Evolutionary conservation across 2,888 invertebrate species (phyloP).

Genomic region (Lobophora halterata): DNA sequence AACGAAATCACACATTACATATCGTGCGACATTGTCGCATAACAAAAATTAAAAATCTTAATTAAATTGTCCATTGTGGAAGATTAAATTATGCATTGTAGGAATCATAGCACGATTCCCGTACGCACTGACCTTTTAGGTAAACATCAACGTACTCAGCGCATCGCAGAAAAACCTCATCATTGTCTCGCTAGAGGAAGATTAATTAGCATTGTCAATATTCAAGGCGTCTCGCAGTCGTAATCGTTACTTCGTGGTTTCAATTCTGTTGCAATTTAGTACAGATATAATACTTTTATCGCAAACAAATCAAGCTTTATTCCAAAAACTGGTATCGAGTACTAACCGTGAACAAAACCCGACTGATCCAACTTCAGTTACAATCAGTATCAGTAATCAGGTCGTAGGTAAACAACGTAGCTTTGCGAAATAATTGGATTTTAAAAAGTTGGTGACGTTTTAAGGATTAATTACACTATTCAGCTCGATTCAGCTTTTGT

Average conservation of each 20-base stretch:
- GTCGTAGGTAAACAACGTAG: slow-evolving; percentile 36
- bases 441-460: slow-evolving; percentile 1
- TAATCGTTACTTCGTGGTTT: slow-evolving; percentile 51
- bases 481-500: no score
- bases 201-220: slow-evolving; percentile 69
- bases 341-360: no score
- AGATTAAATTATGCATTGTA: slow-evolving; percentile 27
- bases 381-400: no score
- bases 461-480: no score
- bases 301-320: no score
- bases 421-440: slow-evolving; percentile 62
- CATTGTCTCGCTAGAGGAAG: slow-evolving; percentile 53
- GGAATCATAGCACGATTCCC: slow-evolving; percentile 25
- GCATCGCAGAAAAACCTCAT: slow-evolving; percentile 49
- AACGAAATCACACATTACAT: slow-evolving; percentile 42
- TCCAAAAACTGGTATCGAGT: no score
- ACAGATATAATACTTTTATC: no score
- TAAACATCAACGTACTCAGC: slow-evolving; percentile 22
- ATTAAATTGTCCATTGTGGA: slow-evolving; percentile 52
- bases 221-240: slow-evolving; percentile 50
- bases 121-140: slow-evolving; percentile 28
- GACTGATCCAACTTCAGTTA: no score
- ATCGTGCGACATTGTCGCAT: slow-evolving; percentile 57
- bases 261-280: slow-evolving; percentile 43
- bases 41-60: slow-evolving; percentile 49